Evolutionary conservation across 2,797 vertebrate genomes (phyloP), one percentile per base, ranked within the genome.

Genomic region (Erethizon dorsatum): DNA sequence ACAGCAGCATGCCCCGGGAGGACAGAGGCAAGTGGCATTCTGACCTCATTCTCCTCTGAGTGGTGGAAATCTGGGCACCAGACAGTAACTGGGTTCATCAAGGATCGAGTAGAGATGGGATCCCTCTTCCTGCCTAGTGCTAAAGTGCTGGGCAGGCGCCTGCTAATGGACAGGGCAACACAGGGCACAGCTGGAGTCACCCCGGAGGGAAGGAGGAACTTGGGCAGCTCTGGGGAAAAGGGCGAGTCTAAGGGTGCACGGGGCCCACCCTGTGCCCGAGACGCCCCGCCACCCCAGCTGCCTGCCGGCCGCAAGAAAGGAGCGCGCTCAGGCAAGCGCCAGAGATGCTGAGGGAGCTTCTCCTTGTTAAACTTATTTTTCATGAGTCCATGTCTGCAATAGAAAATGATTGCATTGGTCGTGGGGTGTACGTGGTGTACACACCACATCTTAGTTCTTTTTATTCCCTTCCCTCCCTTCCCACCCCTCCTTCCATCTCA

Each of bases 181-280:
- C 69, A 12, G 69, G 69, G 37, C 22, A 41, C 37, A 24, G 37
- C 20, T 71, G 10, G 37, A 41, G 54, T 50, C 28, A 37, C 54
- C 1, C 26, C 24, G 8, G 6, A 28, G 18, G 73, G 14, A 15
- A 5, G 18, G 63, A 90, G 10, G 6, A 5, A 7, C 1, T 17
- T 10, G 0, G 14, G 28, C 20, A n/a, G 33, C 28, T 84, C n/a
- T 37, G 6, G 10, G 12, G 14, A 10, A 63, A 83, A 7, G 8
- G 13, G 2, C 31, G 1, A 12, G 22, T 24, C 20, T 1, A 24
- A 45, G 5, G n/a, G 31, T 1, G 2, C 11, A 31, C 17, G 8
- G 0, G 2, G 8, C 15, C 65, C 6, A 17, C 9, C 6, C 5
- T 0, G 8, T 8, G 37, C 56, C 50, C 33, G 0, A 17, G 20